Percentiles rank a stretch among this genome's conserved stretches.
These are phyloP conservation scores for Leptopterna dolabrata DNA, from an alignment of 2,888 invertebrate genomes.

Conservation along the genomic window DNA sequence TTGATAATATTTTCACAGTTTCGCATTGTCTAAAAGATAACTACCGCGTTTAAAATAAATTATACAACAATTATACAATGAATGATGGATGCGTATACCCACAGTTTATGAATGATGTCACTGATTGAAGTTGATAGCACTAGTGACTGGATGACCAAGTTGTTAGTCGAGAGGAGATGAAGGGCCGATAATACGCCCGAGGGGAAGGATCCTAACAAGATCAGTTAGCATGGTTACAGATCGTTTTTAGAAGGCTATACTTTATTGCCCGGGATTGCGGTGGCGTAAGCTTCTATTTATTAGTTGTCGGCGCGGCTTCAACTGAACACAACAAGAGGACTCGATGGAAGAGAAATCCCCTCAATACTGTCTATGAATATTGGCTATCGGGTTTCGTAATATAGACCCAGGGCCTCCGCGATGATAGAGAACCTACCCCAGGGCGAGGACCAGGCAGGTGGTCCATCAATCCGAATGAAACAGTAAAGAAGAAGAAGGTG, in stretches of 20 bases:
- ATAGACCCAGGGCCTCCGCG: not conserved
- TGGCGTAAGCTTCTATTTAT: not conserved
- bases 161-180: too few relatives aligned
- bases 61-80: too few relatives aligned
- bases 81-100: too few relatives aligned
- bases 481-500: not conserved
- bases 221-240: not conserved
- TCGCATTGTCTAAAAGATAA: too few relatives aligned
- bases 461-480: slow-evolving; percentile 27
- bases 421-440: slow-evolving; percentile 25
- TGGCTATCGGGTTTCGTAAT: slow-evolving; percentile 35
- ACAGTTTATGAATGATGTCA: too few relatives aligned
- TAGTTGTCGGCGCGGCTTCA: not conserved
- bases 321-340: not conserved
- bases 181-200: not conserved
- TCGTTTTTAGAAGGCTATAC: not conserved
- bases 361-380: slow-evolving; percentile 6
- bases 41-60: too few relatives aligned
- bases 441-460: slow-evolving; percentile 28
- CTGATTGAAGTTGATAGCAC: too few relatives aligned
- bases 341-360: not conserved
- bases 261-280: not conserved
- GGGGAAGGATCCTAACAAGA: not conserved
- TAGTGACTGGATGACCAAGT: too few relatives aligned
- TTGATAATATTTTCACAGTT: too few relatives aligned